These are phyloP conservation scores for Brenthis daphne DNA, from an alignment of 2,888 invertebrate genomes.

Conservation along the genomic window DNA sequence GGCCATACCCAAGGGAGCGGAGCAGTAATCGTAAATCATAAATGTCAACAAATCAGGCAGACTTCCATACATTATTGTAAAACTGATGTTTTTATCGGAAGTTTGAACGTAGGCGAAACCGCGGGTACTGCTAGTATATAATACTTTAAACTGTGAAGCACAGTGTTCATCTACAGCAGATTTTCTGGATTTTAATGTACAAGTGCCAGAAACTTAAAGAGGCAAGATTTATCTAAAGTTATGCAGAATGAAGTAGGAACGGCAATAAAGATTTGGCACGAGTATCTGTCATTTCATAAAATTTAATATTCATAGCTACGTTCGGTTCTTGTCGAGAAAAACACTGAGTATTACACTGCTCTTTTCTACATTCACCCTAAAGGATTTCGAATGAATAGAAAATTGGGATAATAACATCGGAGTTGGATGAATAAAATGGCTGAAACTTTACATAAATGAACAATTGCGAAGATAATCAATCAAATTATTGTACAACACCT, in stretches of 20 bases:
- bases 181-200: conserved; percentile 26
- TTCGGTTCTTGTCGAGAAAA: conserved; percentile 21
- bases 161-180: conserved; percentile 23
- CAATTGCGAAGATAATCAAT: too few relatives aligned
- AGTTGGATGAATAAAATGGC: conserved; percentile 2
- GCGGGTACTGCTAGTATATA: too few relatives aligned
- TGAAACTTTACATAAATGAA: too few relatives aligned
- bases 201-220: conserved; percentile 33
- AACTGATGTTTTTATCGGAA: too few relatives aligned
- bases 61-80: too few relatives aligned
- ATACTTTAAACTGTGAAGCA: background rate
- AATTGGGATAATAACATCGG: conserved; percentile 11
- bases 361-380: conserved; percentile 20
- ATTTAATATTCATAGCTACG: conserved; percentile 36
- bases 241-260: conserved; percentile 29
- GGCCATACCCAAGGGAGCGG: too few relatives aligned
- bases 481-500: too few relatives aligned
- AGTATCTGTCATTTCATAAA: conserved; percentile 36
- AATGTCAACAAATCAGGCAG: too few relatives aligned
- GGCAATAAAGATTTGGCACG: conserved; percentile 43
- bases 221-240: conserved; percentile 29
- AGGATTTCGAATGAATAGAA: conserved; percentile 6
- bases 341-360: conserved; percentile 16
- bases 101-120: too few relatives aligned
- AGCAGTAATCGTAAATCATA: too few relatives aligned